These are phyloP conservation scores for Sinella curviseta DNA, from an alignment of 1,140 invertebrate species.

Conservation along the genomic window DNA sequence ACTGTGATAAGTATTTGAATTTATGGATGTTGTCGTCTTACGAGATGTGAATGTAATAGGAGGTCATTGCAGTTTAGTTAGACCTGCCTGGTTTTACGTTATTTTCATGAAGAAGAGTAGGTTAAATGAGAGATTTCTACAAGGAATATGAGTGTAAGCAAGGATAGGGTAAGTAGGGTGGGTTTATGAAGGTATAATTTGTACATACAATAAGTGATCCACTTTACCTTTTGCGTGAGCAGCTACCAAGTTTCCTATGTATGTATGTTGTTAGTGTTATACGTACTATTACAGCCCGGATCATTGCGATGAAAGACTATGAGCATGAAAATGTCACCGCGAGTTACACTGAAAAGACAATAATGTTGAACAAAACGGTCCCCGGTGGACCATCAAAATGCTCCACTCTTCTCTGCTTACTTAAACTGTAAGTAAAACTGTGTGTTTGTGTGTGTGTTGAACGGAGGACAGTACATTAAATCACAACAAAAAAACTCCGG, in stretches of 20 bases:
- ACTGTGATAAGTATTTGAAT: conserved; percentile 18
- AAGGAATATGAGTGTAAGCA: background rate
- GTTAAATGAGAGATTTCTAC: background rate
- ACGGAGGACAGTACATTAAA: background rate
- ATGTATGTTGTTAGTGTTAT: background rate
- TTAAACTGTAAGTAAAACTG: background rate
- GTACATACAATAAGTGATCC: background rate
- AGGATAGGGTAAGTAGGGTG: background rate
- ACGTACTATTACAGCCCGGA: background rate
- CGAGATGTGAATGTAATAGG: conserved; percentile 18
- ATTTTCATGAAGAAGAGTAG: background rate
- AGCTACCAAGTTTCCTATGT: background rate
- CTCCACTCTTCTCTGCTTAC: conserved; percentile 28
- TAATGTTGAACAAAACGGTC: conserved; percentile 51
- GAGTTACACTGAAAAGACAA: conserved; percentile 49
- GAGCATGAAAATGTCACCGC: conserved; percentile 50
- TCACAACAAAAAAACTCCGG: background rate
- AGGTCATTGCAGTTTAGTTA: background rate
- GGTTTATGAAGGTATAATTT: background rate
- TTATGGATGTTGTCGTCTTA: conserved; percentile 9
- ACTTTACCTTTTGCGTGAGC: background rate
- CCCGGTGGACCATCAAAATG: conserved; percentile 46
- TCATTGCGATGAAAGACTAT: conserved; percentile 46
- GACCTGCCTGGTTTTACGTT: background rate
- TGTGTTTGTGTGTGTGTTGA: background rate